phyloP scores from a whole-genome alignment of 2,888 invertebrate species.

The Eledone cirrhosa region DNA sequence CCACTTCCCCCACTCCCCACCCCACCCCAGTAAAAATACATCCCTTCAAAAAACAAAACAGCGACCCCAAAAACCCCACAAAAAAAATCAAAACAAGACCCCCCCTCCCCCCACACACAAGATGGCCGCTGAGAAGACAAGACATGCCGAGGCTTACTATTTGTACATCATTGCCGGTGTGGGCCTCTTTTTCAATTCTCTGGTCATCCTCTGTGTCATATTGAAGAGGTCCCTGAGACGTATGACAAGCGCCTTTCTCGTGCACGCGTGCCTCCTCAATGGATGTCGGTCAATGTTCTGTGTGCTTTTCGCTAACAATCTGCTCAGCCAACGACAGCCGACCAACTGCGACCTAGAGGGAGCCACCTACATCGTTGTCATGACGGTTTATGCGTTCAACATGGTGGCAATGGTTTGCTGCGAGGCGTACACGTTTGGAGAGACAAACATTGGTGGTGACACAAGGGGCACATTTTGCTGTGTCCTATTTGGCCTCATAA shows the following conservation, averaged over 20 bases:
- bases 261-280: slow-evolving; percentile 65
- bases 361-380: slow-evolving; percentile 62
- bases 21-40: no score
- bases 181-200: slow-evolving; percentile 61
- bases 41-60: no score
- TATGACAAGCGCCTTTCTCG: slow-evolving; percentile 65
- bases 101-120: neutral
- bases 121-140: slow-evolving; percentile 4
- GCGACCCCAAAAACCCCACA: no score
- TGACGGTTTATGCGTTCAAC: slow-evolving; percentile 66
- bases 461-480: slow-evolving; percentile 63
- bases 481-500: slow-evolving; percentile 63
- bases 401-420: slow-evolving; percentile 67
- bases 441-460: slow-evolving; percentile 60
- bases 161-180: slow-evolving; percentile 60
- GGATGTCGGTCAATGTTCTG: slow-evolving; percentile 63
- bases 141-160: slow-evolving; percentile 62
- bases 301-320: slow-evolving; percentile 64
- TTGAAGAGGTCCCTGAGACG: slow-evolving; percentile 54
- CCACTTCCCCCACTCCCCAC: no score
- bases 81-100: no score
- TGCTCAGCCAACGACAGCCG: slow-evolving; percentile 56
- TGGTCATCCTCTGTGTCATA: slow-evolving; percentile 58
- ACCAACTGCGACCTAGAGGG: slow-evolving; percentile 62
- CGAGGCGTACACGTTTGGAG: slow-evolving; percentile 65